Percentiles rank a stretch among this genome's conserved stretches.
phyloP scores from a whole-genome alignment of 2,888 invertebrate genomes.

The Eupithecia centaureata region DNA sequence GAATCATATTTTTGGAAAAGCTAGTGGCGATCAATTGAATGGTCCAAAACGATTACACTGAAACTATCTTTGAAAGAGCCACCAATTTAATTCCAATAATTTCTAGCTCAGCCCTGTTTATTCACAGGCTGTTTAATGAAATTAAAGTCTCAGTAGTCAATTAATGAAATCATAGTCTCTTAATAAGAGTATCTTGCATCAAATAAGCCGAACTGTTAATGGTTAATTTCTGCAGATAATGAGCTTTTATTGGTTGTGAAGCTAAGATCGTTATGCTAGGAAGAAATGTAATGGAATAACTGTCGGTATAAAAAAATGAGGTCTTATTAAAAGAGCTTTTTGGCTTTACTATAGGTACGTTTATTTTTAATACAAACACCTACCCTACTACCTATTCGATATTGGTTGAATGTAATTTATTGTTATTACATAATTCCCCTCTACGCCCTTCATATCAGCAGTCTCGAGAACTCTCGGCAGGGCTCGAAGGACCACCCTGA shows the following conservation, averaged over 20 bases:
- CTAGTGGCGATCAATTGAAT: too few species aligned
- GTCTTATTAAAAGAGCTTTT: too few species aligned
- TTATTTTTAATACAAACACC: too few species aligned
- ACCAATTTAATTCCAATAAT: neutral
- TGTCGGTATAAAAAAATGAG: too few species aligned
- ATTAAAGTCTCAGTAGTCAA: neutral
- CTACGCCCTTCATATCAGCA: neutral
- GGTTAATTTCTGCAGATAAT: neutral
- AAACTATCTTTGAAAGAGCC: too few species aligned
- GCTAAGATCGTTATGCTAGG: neutral
- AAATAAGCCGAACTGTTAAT: neutral
- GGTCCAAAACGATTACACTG: too few species aligned
- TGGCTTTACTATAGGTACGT: too few species aligned
- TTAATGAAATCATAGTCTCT: neutral
- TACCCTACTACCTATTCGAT: neutral
- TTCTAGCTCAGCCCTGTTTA: neutral
- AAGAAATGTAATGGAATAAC: too few species aligned
- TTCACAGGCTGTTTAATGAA: neutral
- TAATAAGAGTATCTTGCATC: neutral
- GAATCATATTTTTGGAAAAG: too few species aligned
- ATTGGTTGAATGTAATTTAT: neutral
- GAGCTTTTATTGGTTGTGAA: neutral
- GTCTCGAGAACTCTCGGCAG: conserved; percentile 1
- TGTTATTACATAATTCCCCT: neutral
- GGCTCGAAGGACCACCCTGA: conserved; percentile 31